phyloP scores from a whole-genome alignment of 2,113 vertebrate species.

The Cololabis saira region DNA sequence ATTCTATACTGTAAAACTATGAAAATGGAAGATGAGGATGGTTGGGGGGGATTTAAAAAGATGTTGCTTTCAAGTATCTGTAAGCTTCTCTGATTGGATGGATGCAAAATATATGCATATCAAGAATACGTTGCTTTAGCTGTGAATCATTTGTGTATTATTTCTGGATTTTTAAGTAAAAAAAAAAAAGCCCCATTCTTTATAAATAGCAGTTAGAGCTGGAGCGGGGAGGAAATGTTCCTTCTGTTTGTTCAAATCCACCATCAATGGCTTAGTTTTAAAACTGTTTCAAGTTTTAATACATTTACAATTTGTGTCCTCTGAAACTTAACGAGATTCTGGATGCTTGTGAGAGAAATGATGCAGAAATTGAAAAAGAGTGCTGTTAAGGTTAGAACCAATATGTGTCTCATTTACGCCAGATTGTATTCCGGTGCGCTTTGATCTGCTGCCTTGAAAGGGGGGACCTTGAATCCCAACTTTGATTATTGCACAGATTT shows the following conservation, averaged over 20 bases:
- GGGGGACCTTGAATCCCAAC: constrained; percentile 10
- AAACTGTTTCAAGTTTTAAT: constrained; percentile 3
- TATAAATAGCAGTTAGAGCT: no score
- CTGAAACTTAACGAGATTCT: neutral
- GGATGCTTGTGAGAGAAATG: constrained; percentile 5
- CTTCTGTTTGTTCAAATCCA: no score
- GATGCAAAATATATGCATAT: no score
- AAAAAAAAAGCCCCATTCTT: no score
- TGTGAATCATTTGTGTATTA: no score
- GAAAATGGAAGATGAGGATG: neutral
- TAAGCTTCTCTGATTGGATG: neutral
- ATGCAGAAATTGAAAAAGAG: constrained; percentile 45
- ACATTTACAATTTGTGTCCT: constrained; percentile 18
- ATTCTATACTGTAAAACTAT: neutral
- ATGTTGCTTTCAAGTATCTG: neutral
- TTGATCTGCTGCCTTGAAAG: constrained; percentile 43
- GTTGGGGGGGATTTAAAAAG: no score
- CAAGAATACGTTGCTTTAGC: no score
- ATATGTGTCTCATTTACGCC: constrained; percentile 28
- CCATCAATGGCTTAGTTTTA: neutral
- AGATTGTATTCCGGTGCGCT: constrained; percentile 36
- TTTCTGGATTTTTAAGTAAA: no score
- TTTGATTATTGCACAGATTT: constrained; percentile 14
- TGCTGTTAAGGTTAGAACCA: constrained; percentile 6
- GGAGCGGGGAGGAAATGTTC: no score